Conservation (phyloP, 1,140 invertebrate genomes). For the Spodoptera litura region DNA sequence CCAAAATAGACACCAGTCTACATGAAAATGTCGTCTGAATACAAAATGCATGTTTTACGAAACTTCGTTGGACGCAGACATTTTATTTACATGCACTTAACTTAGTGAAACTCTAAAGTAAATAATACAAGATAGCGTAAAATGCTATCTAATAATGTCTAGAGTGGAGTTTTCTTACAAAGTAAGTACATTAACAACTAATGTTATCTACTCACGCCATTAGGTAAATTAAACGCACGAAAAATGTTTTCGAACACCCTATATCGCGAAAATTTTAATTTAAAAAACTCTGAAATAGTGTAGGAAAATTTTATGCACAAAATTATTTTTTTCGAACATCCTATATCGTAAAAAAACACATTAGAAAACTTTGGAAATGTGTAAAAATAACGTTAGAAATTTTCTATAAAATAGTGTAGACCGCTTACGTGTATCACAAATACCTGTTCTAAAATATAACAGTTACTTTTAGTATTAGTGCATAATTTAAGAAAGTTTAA, state of each 20-base stretch:
- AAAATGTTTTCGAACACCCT: too few species aligned
- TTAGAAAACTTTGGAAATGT: too few species aligned
- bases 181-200: background rate
- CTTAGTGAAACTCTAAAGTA: slow-evolving; percentile 23
- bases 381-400: too few species aligned
- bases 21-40: slow-evolving; percentile 1
- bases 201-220: too few species aligned
- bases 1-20: slow-evolving; percentile 21
- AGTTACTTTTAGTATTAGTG: background rate
- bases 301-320: too few species aligned
- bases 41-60: background rate
- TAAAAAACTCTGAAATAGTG: too few species aligned
- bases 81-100: slow-evolving; percentile 16
- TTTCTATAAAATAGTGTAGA: too few species aligned
- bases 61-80: background rate
- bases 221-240: too few species aligned
- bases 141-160: background rate
- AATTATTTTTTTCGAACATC: too few species aligned
- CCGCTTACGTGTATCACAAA: background rate
- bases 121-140: slow-evolving; percentile 11
- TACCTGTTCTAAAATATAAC: slow-evolving; percentile 4
- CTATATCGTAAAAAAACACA: too few species aligned
- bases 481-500: too few species aligned
- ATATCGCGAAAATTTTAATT: too few species aligned
- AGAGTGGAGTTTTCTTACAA: background rate